These are phyloP conservation scores for Morone saxatilis DNA, from an alignment of 2,113 vertebrate genomes.

Conservation along the genomic window DNA sequence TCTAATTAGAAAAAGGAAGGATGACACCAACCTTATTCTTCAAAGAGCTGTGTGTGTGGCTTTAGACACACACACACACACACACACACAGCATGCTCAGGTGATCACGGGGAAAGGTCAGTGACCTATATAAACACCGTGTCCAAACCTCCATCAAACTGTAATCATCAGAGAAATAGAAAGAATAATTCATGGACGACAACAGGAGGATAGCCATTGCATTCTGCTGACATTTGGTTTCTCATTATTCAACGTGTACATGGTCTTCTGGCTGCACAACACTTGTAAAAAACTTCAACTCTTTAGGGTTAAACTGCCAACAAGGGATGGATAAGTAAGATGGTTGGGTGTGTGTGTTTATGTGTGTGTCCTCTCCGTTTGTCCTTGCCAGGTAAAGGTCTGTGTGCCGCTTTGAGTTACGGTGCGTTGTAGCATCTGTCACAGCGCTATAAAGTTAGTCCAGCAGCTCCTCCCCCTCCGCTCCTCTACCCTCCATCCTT, in stretches of 20 bases:
- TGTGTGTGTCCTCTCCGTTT: conserved; percentile 17
- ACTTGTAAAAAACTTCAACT: background rate
- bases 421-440: conserved; percentile 37
- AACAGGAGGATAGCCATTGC: background rate
- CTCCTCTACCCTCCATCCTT: background rate
- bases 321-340: background rate
- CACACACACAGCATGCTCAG: background rate
- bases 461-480: background rate
- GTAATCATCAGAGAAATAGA: conserved; percentile 2
- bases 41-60: background rate
- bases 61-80: background rate
- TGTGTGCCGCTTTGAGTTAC: conserved; percentile 30
- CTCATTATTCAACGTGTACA: background rate
- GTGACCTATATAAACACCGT: background rate
- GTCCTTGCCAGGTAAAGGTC: conserved; percentile 32
- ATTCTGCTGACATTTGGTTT: background rate
- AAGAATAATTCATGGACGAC: background rate
- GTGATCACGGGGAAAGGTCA: conserved; percentile 25
- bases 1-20: background rate
- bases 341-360: background rate
- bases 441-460: conserved; percentile 21
- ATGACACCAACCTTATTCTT: background rate
- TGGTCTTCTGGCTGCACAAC: background rate
- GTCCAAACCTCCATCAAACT: conserved; percentile 14
- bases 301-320: background rate